Evolutionary conservation across 2,888 invertebrate genomes (phyloP).

Genomic region (Bembecia ichneumoniformis): DNA sequence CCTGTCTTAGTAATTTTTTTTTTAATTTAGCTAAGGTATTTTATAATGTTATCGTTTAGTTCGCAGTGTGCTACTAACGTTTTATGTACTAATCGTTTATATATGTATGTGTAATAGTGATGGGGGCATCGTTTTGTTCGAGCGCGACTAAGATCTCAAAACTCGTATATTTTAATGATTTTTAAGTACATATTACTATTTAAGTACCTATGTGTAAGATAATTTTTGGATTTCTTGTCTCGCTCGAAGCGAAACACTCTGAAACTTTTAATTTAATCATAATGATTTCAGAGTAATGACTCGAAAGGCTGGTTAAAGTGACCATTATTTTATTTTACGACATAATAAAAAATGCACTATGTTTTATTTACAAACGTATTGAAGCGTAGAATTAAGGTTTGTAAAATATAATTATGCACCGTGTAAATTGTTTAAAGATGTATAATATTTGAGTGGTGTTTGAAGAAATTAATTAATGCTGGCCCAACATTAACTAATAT

Average conservation of each 20-base stretch:
- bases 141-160: neutral
- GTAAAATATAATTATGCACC: neutral
- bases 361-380: neutral
- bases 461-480: too few species aligned
- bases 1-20: neutral
- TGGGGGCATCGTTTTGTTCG: neutral
- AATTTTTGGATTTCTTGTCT: neutral
- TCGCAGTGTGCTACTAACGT: neutral
- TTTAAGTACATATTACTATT: neutral
- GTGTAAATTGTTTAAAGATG: neutral
- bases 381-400: neutral
- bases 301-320: conserved; percentile 63
- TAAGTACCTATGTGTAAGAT: neutral
- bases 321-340: conserved; percentile 46
- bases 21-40: neutral
- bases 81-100: neutral
- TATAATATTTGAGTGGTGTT: too few species aligned
- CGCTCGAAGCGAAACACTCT: neutral
- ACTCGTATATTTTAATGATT: neutral
- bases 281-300: conserved; percentile 40
- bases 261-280: conserved; percentile 29
- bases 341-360: conserved; percentile 12
- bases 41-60: neutral
- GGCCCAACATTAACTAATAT: too few species aligned
- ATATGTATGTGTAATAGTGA: neutral